Base-by-base conservation (phyloP, 2,888 invertebrate genomes). In the Halictus ligatus region DNA sequence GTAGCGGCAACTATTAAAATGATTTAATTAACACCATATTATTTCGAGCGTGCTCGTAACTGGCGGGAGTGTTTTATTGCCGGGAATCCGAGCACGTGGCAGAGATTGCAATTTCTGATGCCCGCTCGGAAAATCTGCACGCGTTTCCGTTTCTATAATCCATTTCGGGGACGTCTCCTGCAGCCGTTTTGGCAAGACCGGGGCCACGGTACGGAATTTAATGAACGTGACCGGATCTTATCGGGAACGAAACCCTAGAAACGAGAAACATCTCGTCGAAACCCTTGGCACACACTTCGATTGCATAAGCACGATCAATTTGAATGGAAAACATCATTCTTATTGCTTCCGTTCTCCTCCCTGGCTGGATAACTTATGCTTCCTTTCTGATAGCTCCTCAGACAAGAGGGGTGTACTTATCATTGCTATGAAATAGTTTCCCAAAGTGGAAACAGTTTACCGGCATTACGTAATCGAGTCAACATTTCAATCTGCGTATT, bases 151-250 rank as follows among this genome's bases (percentile, higher is more conserved):
- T 85, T 84, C 88, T 75, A 67, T 89, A 85, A 90, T 85, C 88
- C 82, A 84, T 89, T 90, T 90, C 88, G 81, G 29, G 78, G 75
- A 77, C 78, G 86, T 80, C 84, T 73, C 82, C 74, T 67, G 83
- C 83, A 75, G 75, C 75, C 80, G 88, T 89, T 85, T 87, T 90
- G 91, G 87, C 91, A 89, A 82, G 89, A 84, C 75, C 83, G 83
- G 78, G 79, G 78, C 75, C 82, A 84, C 85, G 89, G 35, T 35
- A 71, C 78, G 84, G 87, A 89, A 91, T 91, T 90, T 91, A 91
- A 91, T 91, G 90, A 91, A 90, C 90, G 90, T 90, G 90, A 86
- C 90, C 78, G 83, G 89, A 88, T 89, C 86, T 88, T 90, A 90
- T 90, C 90, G 89, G 46, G 84, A 82, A 84, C 80, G 84, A 86